These are phyloP conservation scores for Tetragonula clypearis DNA, from an alignment of 1,140 invertebrate genomes.

Conservation along the genomic window DNA sequence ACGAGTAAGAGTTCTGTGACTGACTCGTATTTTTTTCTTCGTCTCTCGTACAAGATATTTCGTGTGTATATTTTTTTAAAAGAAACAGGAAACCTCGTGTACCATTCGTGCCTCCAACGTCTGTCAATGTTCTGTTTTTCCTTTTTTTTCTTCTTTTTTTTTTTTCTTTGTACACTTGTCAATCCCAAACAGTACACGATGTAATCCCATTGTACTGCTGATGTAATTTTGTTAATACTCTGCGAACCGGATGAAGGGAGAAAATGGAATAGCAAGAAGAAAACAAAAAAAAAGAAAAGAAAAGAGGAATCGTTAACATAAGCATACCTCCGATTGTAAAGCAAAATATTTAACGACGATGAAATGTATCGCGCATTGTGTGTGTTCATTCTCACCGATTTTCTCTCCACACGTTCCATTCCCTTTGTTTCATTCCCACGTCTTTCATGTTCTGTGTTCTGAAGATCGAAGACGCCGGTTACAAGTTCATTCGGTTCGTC, in stretches of 20 bases:
- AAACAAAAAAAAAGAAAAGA: not conserved
- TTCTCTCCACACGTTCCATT: not conserved
- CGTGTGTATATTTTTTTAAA: constrained; percentile 23
- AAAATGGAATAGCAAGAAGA: constrained; percentile 35
- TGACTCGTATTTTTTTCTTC: not conserved
- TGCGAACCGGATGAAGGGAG: constrained; percentile 42
- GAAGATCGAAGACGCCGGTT: not conserved
- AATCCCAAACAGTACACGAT: not conserved
- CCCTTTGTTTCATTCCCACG: not conserved
- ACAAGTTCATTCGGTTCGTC: not conserved
- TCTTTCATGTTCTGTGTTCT: not conserved
- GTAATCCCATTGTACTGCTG: not conserved
- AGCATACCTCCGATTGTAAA: constrained; percentile 75
- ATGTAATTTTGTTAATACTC: not conserved
- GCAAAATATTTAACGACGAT: constrained; percentile 65
- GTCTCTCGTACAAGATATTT: not conserved
- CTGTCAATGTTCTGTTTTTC: constrained; percentile 13
- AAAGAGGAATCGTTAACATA: constrained; percentile 60
- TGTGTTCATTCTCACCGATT: constrained; percentile 40
- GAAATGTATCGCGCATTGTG: constrained; percentile 65
- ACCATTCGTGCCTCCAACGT: constrained; percentile 2
- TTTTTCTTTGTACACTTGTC: not conserved
- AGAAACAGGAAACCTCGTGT: constrained; percentile 4
- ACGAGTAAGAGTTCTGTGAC: constrained; percentile 17
- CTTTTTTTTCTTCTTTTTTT: constrained; percentile 6